Conservation (phyloP, 2,888 invertebrate species). For the Pterostichus niger region DNA sequence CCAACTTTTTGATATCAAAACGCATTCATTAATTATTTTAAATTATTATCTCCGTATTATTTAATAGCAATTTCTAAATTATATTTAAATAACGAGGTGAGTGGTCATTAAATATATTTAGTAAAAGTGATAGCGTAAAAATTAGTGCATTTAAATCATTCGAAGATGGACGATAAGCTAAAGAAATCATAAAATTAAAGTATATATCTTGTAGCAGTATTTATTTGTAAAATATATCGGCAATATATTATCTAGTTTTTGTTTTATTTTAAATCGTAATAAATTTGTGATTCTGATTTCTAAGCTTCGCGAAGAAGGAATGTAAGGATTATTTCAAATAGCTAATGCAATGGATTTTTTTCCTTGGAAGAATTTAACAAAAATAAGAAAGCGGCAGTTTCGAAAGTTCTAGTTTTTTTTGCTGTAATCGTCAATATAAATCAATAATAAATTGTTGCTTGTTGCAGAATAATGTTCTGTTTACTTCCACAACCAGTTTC, state of each 20-base stretch:
- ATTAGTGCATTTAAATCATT: neutral
- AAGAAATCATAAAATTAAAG: constrained; percentile 12
- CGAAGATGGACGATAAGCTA: neutral
- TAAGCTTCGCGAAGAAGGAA: constrained; percentile 9
- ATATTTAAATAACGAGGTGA: neutral
- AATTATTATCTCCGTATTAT: neutral
- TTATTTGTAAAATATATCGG: constrained; percentile 25
- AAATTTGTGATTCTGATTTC: constrained; percentile 7
- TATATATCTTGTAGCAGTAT: constrained; percentile 31
- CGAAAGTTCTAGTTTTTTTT: constrained; percentile 49
- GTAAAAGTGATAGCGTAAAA: constrained; percentile 29
- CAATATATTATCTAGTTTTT: constrained; percentile 32
- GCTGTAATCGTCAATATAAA: constrained; percentile 39
- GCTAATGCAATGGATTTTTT: constrained; percentile 19
- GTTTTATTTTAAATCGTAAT: neutral
- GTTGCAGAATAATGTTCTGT: constrained; percentile 27
- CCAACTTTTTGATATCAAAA: neutral
- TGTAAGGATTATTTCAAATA: constrained; percentile 17
- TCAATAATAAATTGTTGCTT: constrained; percentile 50
- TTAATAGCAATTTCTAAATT: constrained; percentile 27
- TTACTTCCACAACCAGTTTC: constrained; percentile 30
- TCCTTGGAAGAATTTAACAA: constrained; percentile 30
- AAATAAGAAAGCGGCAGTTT: constrained; percentile 51
- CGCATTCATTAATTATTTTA: constrained; percentile 2
- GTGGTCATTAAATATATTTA: constrained; percentile 5